phyloP scores from a whole-genome alignment of 2,113 vertebrate genomes.

The Turnix velox region DNA sequence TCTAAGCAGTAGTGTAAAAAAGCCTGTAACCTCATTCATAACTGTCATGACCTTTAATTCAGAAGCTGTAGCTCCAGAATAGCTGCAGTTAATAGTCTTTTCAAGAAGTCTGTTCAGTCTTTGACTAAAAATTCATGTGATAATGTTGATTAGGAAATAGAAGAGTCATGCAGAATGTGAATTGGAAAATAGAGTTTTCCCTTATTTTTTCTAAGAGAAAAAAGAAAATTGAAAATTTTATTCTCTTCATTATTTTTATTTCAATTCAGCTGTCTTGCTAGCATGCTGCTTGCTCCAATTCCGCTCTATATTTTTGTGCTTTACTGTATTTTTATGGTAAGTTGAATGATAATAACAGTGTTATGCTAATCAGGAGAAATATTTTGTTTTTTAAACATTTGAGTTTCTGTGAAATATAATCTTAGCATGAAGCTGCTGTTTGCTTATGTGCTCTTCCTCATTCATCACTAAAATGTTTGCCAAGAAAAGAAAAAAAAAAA shows the following conservation, averaged over 20 bases:
- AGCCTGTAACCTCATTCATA: slow-evolving; percentile 49
- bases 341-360: not conserved
- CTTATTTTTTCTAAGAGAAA: not conserved
- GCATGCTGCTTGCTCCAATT: not conserved
- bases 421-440: not conserved
- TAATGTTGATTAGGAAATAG: not conserved
- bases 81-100: slow-evolving; percentile 15
- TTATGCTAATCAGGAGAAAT: not conserved
- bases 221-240: not conserved
- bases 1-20: slow-evolving; percentile 24
- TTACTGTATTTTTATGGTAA: not conserved
- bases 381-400: not conserved
- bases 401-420: not conserved
- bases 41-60: slow-evolving; percentile 50
- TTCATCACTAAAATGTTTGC: not conserved
- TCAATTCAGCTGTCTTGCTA: not conserved
- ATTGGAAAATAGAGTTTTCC: not conserved
- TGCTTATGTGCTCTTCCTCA: not conserved
- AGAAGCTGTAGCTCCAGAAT: not conserved
- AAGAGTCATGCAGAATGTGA: not conserved
- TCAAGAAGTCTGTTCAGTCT: not conserved
- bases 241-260: not conserved
- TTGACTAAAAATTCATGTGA: not conserved
- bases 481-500: not conserved
- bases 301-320: not conserved